Evolutionary conservation across 2,888 invertebrate genomes (phyloP).

Genomic region (Noctuana brunneofusca): DNA sequence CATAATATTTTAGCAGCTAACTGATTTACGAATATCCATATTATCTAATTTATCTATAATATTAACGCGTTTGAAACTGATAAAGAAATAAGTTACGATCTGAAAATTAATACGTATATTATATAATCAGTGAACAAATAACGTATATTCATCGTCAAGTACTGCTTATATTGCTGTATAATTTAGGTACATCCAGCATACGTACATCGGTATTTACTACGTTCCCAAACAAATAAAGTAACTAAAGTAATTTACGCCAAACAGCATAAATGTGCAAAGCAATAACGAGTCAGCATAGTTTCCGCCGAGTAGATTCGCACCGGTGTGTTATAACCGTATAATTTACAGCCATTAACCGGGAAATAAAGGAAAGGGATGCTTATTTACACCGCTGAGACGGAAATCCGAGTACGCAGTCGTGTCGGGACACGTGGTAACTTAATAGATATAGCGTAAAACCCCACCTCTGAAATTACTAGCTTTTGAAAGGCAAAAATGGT

Average conservation of each 20-base stretch:
- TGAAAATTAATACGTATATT: too few relatives aligned
- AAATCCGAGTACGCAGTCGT: slow-evolving; percentile 52
- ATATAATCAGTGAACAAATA: too few relatives aligned
- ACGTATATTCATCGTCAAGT: too few relatives aligned
- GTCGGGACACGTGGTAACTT: neutral
- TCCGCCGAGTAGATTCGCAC: slow-evolving; percentile 18
- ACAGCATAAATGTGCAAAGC: slow-evolving; percentile 54
- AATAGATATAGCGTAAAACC: neutral
- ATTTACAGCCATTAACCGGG: slow-evolving; percentile 69
- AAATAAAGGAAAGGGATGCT: slow-evolving; percentile 61
- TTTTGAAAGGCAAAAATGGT: too few relatives aligned
- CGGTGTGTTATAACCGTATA: slow-evolving; percentile 60
- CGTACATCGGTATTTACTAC: too few relatives aligned
- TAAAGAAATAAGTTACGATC: too few relatives aligned
- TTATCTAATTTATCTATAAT: too few relatives aligned
- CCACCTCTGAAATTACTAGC: neutral
- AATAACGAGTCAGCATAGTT: slow-evolving; percentile 25
- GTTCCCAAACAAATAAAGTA: neutral
- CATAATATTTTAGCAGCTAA: too few relatives aligned
- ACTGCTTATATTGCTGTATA: too few relatives aligned
- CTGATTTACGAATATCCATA: too few relatives aligned
- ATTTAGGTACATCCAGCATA: too few relatives aligned
- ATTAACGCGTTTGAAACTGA: too few relatives aligned
- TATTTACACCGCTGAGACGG: slow-evolving; percentile 58
- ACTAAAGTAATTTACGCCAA: slow-evolving; percentile 50